Conservation (phyloP, 2,888 invertebrate genomes). For the Phragmatobia fuliginosa region DNA sequence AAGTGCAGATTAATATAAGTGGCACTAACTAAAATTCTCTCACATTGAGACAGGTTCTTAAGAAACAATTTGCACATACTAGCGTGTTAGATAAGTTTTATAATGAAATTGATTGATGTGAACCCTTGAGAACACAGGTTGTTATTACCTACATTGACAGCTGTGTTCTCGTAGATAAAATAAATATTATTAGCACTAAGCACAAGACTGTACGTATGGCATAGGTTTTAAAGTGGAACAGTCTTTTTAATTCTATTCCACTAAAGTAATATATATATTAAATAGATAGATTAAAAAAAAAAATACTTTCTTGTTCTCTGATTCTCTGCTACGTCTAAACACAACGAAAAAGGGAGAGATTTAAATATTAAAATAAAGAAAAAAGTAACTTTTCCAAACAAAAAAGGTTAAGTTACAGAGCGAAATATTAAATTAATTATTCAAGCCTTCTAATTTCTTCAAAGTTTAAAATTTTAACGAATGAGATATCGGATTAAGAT, state of each 20-base stretch:
- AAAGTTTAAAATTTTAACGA: conserved; percentile 26
- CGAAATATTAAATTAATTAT: conserved; percentile 16
- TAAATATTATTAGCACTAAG: not conserved
- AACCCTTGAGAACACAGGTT: not conserved
- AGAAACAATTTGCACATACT: conserved; percentile 13
- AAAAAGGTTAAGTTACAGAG: conserved; percentile 9
- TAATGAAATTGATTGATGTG: not conserved
- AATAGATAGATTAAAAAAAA: no score
- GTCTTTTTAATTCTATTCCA: no score
- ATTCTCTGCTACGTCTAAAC: no score
- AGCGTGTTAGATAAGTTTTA: conserved; percentile 4
- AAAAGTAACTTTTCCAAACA: conserved; percentile 3
- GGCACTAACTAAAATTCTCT: not conserved
- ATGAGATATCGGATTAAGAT: conserved; percentile 13
- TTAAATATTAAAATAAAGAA: not conserved
- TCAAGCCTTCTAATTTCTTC: conserved; percentile 20
- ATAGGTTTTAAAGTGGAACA: no score
- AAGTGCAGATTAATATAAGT: not conserved
- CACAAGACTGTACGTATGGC: not conserved
- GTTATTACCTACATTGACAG: not conserved
- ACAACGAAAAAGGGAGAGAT: no score
- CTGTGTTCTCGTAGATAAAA: not conserved
- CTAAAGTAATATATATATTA: no score
- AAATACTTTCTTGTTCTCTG: no score
- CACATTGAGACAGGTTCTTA: not conserved